Evolutionary conservation across 1,140 invertebrate genomes (phyloP).

Genomic region (Drosophila tani): DNA sequence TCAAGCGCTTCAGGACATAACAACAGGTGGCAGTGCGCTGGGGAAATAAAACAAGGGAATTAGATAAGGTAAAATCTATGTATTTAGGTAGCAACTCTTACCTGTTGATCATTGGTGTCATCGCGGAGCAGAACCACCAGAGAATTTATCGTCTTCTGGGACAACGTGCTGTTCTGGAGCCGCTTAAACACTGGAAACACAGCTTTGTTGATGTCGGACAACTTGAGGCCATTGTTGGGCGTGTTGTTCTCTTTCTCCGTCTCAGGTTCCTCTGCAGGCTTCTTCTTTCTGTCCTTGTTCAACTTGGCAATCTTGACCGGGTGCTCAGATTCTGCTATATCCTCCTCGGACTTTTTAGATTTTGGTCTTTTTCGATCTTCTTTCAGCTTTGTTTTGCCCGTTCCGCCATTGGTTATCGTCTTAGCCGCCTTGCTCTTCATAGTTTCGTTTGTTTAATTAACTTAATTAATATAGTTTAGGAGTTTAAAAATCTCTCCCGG

Average conservation of each 20-base stretch:
- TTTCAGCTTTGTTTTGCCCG: constrained; percentile 5
- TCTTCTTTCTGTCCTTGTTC: background rate
- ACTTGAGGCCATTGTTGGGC: constrained; percentile 16
- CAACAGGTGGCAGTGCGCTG: constrained; percentile 52
- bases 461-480: background rate
- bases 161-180: constrained; percentile 8
- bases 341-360: constrained; percentile 7
- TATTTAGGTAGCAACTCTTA: too few species aligned
- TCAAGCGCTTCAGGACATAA: constrained; percentile 55
- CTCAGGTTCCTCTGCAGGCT: constrained; percentile 8
- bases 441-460: background rate
- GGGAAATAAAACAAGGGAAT: background rate
- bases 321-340: background rate
- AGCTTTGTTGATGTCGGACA: constrained; percentile 43
- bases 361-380: constrained; percentile 10
- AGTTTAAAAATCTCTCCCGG: background rate
- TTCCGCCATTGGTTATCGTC: constrained; percentile 2
- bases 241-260: constrained; percentile 17
- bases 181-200: constrained; percentile 49
- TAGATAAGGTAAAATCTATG: background rate
- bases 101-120: constrained; percentile 12
- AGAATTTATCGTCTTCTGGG: constrained; percentile 23
- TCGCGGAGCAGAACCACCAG: constrained; percentile 27
- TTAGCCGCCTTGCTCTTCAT: constrained; percentile 8
- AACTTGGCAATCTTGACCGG: constrained; percentile 13